phyloP scores from a whole-genome alignment of 2,113 vertebrate genomes.

The Pitta sordida region DNA sequence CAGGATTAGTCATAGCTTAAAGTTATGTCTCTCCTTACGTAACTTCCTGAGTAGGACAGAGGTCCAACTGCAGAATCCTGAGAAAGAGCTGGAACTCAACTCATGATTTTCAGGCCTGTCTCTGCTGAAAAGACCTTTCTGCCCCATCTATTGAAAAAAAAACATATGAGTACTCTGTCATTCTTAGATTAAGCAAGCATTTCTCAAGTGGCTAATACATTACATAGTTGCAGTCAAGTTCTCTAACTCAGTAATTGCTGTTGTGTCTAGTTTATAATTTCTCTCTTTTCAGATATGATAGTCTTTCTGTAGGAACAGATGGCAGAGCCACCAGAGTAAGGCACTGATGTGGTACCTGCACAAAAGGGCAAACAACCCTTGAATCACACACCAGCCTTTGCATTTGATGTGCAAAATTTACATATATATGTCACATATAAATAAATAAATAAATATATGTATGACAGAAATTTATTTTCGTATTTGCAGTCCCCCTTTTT shows the following conservation, averaged over 20 bases:
- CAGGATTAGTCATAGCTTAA: neutral
- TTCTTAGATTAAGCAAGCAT: neutral
- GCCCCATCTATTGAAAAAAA: neutral
- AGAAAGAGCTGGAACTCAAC: neutral
- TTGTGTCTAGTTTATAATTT: neutral
- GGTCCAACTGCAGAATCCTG: neutral
- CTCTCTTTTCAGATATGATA: neutral
- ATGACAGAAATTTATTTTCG: neutral
- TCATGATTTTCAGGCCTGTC: neutral
- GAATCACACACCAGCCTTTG: neutral
- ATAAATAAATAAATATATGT: neutral
- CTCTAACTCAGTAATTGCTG: neutral
- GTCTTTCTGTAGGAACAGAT: neutral
- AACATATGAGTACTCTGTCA: rapidly evolving
- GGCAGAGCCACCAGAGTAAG: neutral
- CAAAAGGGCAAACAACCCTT: neutral
- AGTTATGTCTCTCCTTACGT: neutral
- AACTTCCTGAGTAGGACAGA: neutral
- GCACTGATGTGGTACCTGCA: neutral
- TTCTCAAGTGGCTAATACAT: neutral
- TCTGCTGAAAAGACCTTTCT: neutral
- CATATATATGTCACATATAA: neutral
- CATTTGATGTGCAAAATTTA: neutral
- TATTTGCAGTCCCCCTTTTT: neutral
- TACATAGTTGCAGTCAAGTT: neutral